Evolutionary conservation across 2,888 invertebrate species (phyloP).

Genomic region (Himalopsyche tibetana): DNA sequence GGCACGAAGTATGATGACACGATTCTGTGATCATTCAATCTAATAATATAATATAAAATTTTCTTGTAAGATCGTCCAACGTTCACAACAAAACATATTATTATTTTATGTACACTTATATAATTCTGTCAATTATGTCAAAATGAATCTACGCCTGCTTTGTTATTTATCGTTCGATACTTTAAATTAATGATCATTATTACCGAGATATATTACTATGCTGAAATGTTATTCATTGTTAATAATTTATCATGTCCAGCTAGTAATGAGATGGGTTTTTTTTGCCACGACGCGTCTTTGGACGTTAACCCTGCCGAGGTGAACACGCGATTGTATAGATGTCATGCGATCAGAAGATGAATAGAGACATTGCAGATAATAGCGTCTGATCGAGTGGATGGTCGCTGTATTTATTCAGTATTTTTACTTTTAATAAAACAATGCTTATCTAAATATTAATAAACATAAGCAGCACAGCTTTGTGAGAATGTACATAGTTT

Average conservation of each 20-base stretch:
- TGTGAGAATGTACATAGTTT: too few species aligned
- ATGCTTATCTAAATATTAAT: too few species aligned
- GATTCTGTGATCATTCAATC: too few species aligned
- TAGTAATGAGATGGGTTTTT: not conserved
- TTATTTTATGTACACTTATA: not conserved
- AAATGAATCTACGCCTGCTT: not conserved
- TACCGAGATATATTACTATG: not conserved
- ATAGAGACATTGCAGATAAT: not conserved
- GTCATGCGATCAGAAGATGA: not conserved
- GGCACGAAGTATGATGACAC: too few species aligned
- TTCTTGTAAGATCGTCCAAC: too few species aligned
- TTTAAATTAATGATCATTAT: conserved; percentile 5
- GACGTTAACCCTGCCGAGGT: conserved; percentile 21
- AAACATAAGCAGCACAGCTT: too few species aligned
- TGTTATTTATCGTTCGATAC: not conserved
- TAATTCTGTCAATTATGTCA: not conserved
- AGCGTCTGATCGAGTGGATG: too few species aligned
- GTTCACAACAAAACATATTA: too few species aligned
- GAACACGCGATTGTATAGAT: not conserved
- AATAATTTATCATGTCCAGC: conserved; percentile 17
- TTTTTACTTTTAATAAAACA: too few species aligned
- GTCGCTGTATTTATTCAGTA: too few species aligned
- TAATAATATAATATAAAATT: too few species aligned
- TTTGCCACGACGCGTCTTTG: not conserved
- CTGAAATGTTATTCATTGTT: conserved; percentile 21